Percentiles rank a stretch among this genome's conserved stretches.
Evolutionary conservation across 2,888 invertebrate genomes (phyloP).

Genomic region (Eulithis prunata): DNA sequence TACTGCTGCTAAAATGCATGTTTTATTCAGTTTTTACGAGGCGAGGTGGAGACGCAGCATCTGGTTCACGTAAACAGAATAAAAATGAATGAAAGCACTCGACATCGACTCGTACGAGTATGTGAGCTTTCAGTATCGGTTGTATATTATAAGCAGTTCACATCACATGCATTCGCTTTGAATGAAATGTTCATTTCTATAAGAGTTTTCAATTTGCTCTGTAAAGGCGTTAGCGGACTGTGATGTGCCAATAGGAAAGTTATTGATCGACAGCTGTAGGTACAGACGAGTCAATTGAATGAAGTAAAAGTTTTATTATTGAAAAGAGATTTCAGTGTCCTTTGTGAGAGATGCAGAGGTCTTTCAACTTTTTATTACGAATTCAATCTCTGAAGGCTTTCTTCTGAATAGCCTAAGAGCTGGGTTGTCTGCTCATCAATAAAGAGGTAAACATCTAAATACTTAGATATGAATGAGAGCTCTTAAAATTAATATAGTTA

Average conservation of each 20-base stretch:
- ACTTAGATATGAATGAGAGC: too few relatives aligned
- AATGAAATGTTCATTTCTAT: conserved; percentile 58
- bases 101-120: conserved; percentile 47
- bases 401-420: not conserved
- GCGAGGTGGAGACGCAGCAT: conserved; percentile 65
- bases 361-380: conserved; percentile 24
- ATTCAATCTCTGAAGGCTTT: conserved; percentile 9
- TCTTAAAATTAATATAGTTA: too few relatives aligned
- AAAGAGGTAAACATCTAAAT: not conserved
- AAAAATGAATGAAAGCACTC: conserved; percentile 66
- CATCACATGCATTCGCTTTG: conserved; percentile 54
- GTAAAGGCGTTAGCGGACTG: conserved; percentile 38
- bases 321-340: conserved; percentile 30
- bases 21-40: conserved; percentile 76
- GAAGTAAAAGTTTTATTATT: conserved; percentile 40
- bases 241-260: conserved; percentile 43
- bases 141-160: conserved; percentile 54
- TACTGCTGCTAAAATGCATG: conserved; percentile 61
- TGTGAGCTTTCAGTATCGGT: conserved; percentile 53
- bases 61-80: conserved; percentile 75
- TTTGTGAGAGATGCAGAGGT: conserved; percentile 22
- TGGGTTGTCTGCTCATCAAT: not conserved
- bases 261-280: conserved; percentile 41
- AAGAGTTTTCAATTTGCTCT: conserved; percentile 53
- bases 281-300: conserved; percentile 34